Evolutionary conservation across 2,888 invertebrate genomes (phyloP), one percentile per base, ranked within the genome.

Genomic region (Eretmocerus hayati): DNA sequence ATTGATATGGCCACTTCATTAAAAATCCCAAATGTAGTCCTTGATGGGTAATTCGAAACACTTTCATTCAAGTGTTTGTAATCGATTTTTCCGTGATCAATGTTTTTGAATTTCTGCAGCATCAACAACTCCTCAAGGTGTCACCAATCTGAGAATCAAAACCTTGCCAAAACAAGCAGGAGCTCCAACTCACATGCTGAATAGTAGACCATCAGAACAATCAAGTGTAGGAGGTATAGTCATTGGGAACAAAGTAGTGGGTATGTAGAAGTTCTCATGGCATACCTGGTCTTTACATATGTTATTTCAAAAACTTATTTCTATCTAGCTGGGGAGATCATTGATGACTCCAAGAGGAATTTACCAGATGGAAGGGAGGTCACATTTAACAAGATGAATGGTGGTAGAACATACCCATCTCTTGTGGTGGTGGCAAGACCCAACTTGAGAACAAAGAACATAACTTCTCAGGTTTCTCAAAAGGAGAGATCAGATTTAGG

Each of bases 331-430:
- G 61, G 58, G 6, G 70, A 71, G 46, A 63, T 65, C 26, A 63
- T 69, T 38, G 68, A 72, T 0, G 72, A 72, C 16, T 78, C 83
- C 1, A 84, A 83, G 56, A 78, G 79, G 55, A 81, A 83, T 58
- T 74, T 79, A 1, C 81, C 84, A 0, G 83, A 85, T 61, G 81
- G 83, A 1, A 74, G 81, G 37, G 88, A 89, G 69, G 81, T 88
- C 3, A 81, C 85, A 1, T 85, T 86, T 62, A 85, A 84, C 63
- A 88, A 87, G 67, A 69, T 87, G 46, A 83, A 83, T 73, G 84
- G 81, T 70, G 85, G 88, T 32, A 87, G 89, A 69, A 90, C 90
- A 0, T 90, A 85, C 72, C 90, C 90, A 0, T 90, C 90, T 0
- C 73, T 91, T 42, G 88, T 90, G 23, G 90, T 91, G 0, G 80